Evolutionary conservation across 2,113 vertebrate genomes (phyloP), one percentile per base, ranked within the genome.

Genomic region (Falcunculus frontatus): DNA sequence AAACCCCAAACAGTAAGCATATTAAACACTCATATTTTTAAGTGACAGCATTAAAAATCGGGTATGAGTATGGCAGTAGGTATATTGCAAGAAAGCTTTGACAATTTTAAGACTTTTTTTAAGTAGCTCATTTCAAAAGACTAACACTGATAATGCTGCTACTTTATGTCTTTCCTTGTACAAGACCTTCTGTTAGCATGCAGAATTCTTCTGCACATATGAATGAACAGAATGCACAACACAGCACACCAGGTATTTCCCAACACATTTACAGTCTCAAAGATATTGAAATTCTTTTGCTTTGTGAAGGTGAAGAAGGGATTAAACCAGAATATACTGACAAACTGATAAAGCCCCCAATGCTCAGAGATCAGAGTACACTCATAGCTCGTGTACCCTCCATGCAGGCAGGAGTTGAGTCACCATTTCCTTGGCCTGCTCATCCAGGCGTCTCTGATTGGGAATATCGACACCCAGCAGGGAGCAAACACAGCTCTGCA

Each of bases 381-480:
- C 18, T 42, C 2, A 21, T 0, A 69, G 55, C 44, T 60, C 13
- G 10, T 0, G 22, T 1, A 25, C n/a, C 19, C 57, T 46, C 49
- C 17, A 5, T 5, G 33, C 68, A 87, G 37, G 57, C 20, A 74
- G 64, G 20, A 73, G 69, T 0, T 21, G 50, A 80, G 49, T 39
- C 64, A 37, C 27, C 64, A 21, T 30, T 13, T 44, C 78, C 65
- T 21, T 6, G 74, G 50, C 44, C 81, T 46, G 67, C 44, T 50
- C 47, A 16, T 9, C 18, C 67, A 79, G 35, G 64, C 17, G 4
- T 2, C n/a, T 21, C 10, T 18, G 46, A 33, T 11, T 0, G 0
- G 47, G 37, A 63, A 21, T 8, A 57, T 2, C 0, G 0, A 22
- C 8, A 41, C 2, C 10, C 3, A 6, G 78, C 76, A 52, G 18